Percentiles rank a stretch among this genome's conserved stretches.
Evolutionary conservation across 2,888 invertebrate genomes (phyloP).

Genomic region (Eristalis pertinax): DNA sequence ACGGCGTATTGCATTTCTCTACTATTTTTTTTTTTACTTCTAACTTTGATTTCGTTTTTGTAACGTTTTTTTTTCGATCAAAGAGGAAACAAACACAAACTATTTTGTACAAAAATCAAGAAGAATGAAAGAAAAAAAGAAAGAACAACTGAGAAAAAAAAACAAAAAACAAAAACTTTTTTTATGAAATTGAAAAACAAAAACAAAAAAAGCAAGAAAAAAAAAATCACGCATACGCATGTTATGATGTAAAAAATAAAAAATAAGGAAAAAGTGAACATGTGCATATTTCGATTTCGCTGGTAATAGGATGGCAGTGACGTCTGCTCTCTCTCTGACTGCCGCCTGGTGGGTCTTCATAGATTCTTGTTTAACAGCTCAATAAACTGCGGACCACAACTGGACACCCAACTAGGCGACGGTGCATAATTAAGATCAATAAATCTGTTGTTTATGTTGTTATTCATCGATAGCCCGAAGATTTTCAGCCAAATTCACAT

Average conservation of each 20-base stretch:
- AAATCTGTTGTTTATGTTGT: conserved; percentile 14
- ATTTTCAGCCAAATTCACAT: not conserved
- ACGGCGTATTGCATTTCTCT: conserved; percentile 41
- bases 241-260: conserved; percentile 59
- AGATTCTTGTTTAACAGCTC: conserved; percentile 27
- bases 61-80: conserved; percentile 5
- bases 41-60: not conserved
- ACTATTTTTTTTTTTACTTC: not conserved
- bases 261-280: conserved; percentile 60
- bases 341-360: not conserved
- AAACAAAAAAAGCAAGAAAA: conserved; percentile 33
- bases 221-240: conserved; percentile 50
- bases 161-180: conserved; percentile 48
- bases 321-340: not conserved
- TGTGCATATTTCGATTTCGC: conserved; percentile 26
- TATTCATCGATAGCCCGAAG: not conserved
- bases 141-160: conserved; percentile 16
- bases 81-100: conserved; percentile 54
- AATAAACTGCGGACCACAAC: conserved; percentile 1
- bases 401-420: not conserved
- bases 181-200: conserved; percentile 50
- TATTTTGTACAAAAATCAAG: conserved; percentile 63
- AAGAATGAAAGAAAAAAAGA: conserved; percentile 18
- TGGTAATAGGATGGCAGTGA: not conserved
- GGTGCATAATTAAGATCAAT: conserved; percentile 1